Evolutionary conservation across 1,140 invertebrate species (phyloP), one percentile per base, ranked within the genome.

Genomic region (Megalopta genalis): DNA sequence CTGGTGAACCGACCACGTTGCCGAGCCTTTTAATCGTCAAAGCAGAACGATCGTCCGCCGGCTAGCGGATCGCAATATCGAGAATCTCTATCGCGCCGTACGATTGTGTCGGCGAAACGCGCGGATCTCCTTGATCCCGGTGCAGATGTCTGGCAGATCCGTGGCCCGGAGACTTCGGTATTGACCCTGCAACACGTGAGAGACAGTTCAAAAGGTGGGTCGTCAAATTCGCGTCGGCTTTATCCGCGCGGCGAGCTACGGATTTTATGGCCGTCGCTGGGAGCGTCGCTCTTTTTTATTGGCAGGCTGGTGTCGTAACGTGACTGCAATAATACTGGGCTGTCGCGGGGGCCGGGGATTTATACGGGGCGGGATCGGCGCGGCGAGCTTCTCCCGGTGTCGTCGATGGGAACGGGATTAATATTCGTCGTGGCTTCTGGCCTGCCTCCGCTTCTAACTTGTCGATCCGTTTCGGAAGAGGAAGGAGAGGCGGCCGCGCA

Each of bases 301-400:
- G 64, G 37, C 52, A 60, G 39, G 64, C 37, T 27, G 23, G 27
- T 5, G 18, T 32, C 14, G 60, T 64, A 73, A 78, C 69, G 76
- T 78, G 77, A 73, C 60, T 59, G 69, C 69, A 78, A 78, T 73
- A 73, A 78, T 32, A 71, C 18, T 23, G 46, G 46, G 23, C n/a
- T 9, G 49, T 49, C 18, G 32, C 4, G 46, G 37, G 32, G 60
- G n/a, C 46, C 14, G 46, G 16, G 37, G 64, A 78, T 78, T 72
- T 63, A 52, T 42, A 57, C 46, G 52, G n/a, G 37, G 37, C n/a
- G 27, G 66, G 16, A 59, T 57, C 37, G n/a, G n/a, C n/a, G n/a
- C n/a, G n/a, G n/a, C n/a, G 64, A 4, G 52, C 18, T 14, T 68
- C 54, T n/a, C 14, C 27, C 9, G 27, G 23, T 39, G 25, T 76